Evolutionary conservation across 1,140 invertebrate genomes (phyloP), one percentile per base, ranked within the genome.

Genomic region (Drosophila azteca): DNA sequence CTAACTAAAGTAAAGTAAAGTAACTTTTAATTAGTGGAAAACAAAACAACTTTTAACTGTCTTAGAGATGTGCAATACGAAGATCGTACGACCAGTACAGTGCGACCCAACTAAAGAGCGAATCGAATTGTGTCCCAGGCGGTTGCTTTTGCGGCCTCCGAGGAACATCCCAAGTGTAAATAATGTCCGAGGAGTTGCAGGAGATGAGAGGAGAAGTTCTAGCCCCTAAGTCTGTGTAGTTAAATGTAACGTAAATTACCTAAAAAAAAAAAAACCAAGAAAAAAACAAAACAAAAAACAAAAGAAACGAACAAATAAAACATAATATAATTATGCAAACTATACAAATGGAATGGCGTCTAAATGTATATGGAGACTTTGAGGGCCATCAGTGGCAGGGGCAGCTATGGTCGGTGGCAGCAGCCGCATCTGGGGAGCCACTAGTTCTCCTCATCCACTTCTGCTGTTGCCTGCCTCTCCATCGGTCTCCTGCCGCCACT

Each of bases 241-340:
- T 87, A 87, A 87, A 87, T 87, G 78, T 87, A 87, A 87, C 70
- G 73, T 52, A 74, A 85, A 87, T 87, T 82, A 78, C 62, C 57
- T 55, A 51, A 35, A 63, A 63, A 63, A 76, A 60, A 50, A 57
- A 75, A 59, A 58, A 60, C 73, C 73, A 62, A 52, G 65, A 52
- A 53, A 62, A 63, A 68, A 58, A 77, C 53, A 57, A 81, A 57
- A 68, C 53, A 75, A 50, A 63, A 62, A 81, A 58, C 65, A 70
- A 57, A 58, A 77, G 72, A 67, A 79, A 81, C 51, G 73, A 79
- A 87, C 53, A 66, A 87, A 80, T 76, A 77, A 77, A 85, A 79
- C 82, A 87, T 87, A 87, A 87, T 87, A 88, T 69, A 87, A 87
- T 87, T 87, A 87, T 87, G 82, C 78, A 82, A 85, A 87, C 75